Evolutionary conservation across 2,797 vertebrate genomes (phyloP), one percentile per base, ranked within the genome.

Genomic region (Ceryle rudis): DNA sequence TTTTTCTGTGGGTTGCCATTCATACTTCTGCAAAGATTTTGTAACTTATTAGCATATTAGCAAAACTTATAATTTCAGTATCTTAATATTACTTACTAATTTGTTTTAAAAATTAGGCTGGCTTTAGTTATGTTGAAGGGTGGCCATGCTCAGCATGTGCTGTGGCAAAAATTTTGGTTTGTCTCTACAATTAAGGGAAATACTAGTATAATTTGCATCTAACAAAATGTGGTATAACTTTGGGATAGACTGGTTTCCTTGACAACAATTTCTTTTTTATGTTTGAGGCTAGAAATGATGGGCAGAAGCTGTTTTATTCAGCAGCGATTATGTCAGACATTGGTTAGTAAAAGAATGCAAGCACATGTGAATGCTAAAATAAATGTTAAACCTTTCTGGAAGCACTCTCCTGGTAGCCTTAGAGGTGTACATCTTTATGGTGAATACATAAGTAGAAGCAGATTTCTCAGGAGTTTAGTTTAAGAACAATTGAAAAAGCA

Each of bases 221-320:
- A 55, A 69, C 44, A 89, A 93, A 95, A 80, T 35, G 39, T 46
- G 67, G 37, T 86, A 74, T 97, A 96, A 93, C 97, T 97, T 96
- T 89, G 97, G 97, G 95, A 96, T 94, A 86, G 91, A 60, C 95
- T 96, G 81, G 97, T 98, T 98, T 97, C 97, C 95, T 96, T 96
- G 97, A 83, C 97, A 98, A 97, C 97, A 18, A 90, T 95, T 97
- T 93, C 92, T 93, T 97, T 96, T 94, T 84, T 96, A 93, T 89
- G 91, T 95, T 97, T 97, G 91, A 96, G 89, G 37, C 67, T 94
- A 65, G 70, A 62, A 86, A 57, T 96, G 95, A 95, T 95, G 80
- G 93, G 70, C 93, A 97, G 95, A 94, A 95, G 33, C 91, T 89
- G 58, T 69, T 96, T 91, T 78, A 84, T 93, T 93, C 80, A 35